Evolutionary conservation across 1,140 invertebrate species (phyloP).

Genomic region (Acromyrmex heyeri): DNA sequence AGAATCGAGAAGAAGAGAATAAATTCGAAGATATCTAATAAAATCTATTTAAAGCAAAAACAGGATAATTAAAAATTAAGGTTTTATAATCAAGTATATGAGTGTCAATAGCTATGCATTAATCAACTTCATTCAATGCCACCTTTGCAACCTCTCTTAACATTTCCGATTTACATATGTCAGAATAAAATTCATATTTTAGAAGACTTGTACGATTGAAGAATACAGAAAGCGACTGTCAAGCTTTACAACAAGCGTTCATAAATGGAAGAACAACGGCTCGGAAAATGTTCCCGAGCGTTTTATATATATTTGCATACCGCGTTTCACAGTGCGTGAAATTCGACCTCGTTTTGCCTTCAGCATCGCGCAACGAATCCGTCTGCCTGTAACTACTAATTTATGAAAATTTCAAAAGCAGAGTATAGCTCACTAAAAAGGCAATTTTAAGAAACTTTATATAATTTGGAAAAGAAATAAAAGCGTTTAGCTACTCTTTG

Average conservation of each 20-base stretch:
- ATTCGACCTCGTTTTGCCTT: conserved; percentile 70
- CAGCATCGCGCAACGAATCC: conserved; percentile 33
- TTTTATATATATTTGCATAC: conserved; percentile 80
- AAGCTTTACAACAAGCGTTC: conserved; percentile 29
- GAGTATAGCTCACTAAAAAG: conserved; percentile 13
- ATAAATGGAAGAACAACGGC: conserved; percentile 70
- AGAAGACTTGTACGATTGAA: background rate
- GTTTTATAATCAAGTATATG: background rate
- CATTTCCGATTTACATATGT: background rate
- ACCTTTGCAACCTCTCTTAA: background rate
- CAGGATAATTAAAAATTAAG: background rate
- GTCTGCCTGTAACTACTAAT: conserved; percentile 11
- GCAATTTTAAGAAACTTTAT: background rate
- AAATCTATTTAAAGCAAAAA: background rate
- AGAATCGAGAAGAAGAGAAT: background rate
- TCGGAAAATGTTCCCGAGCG: conserved; percentile 67
- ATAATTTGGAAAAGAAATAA: background rate
- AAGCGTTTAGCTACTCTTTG: background rate
- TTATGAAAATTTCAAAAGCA: conserved; percentile 23
- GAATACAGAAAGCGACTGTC: background rate
- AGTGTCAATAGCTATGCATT: background rate
- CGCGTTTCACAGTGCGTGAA: conserved; percentile 72
- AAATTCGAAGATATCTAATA: background rate
- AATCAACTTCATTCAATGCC: background rate
- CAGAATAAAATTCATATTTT: background rate